These are phyloP conservation scores for Stomorhina lunata DNA, from an alignment of 2,888 invertebrate genomes.

Conservation along the genomic window DNA sequence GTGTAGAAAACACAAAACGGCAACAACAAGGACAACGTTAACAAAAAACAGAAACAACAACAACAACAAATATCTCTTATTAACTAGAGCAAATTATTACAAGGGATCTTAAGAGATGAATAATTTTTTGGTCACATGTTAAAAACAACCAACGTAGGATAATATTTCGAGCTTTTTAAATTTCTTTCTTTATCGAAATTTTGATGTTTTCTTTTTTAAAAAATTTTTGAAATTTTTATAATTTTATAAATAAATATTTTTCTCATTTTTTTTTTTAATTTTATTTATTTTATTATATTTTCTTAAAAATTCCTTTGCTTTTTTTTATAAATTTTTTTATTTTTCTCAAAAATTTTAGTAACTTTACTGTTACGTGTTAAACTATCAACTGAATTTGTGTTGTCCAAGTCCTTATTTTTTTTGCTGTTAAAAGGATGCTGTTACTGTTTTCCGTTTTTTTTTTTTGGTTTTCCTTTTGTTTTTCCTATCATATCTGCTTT, in stretches of 20 bases:
- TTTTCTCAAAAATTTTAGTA: conserved; percentile 10
- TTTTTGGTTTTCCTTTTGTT: background rate
- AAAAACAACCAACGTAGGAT: background rate
- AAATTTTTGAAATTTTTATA: background rate
- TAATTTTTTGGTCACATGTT: conserved; percentile 31
- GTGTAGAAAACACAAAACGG: background rate
- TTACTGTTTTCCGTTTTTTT: conserved; percentile 30
- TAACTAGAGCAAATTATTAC: conserved; percentile 45
- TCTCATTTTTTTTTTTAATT: background rate
- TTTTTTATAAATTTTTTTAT: background rate
- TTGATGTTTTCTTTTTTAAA: background rate
- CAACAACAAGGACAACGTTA: conserved; percentile 14
- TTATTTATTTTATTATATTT: conserved; percentile 5
- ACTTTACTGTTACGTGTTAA: conserved; percentile 62
- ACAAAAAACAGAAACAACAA: too few species aligned
- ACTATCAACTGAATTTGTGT: conserved; percentile 64
- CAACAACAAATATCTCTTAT: conserved; percentile 22
- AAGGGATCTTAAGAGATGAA: conserved; percentile 17
- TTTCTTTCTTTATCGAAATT: too few species aligned
- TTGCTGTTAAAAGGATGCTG: conserved; percentile 53
- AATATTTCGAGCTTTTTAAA: too few species aligned
- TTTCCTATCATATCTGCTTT: conserved; percentile 8
- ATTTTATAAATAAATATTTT: background rate
- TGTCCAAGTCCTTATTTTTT: conserved; percentile 63
- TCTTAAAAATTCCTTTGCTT: background rate